These are phyloP conservation scores for Hirundichthys speculiger DNA, from an alignment of 2,113 vertebrate species.

Conservation along the genomic window DNA sequence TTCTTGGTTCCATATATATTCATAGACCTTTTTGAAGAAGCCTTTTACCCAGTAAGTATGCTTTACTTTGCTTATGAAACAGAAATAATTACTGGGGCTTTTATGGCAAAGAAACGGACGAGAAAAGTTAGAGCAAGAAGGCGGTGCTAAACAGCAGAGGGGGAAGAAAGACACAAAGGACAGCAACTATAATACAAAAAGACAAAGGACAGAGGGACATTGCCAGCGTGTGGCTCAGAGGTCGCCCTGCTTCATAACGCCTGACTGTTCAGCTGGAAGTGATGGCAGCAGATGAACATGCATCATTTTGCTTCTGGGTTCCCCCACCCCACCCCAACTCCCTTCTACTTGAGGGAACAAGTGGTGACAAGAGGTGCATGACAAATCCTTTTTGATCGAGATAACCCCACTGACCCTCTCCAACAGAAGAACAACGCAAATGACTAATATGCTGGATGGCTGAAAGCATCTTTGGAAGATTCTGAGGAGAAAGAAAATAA, in stretches of 20 bases:
- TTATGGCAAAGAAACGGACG: slow-evolving; percentile 1
- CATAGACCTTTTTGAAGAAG: slow-evolving; percentile 16
- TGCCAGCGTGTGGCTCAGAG: slow-evolving; percentile 62
- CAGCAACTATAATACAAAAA: slow-evolving; percentile 56
- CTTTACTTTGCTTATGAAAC: slow-evolving; percentile 23
- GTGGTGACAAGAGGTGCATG: slow-evolving; percentile 55
- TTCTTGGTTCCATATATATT: slow-evolving; percentile 41
- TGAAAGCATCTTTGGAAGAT: slow-evolving; percentile 30
- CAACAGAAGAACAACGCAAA: slow-evolving; percentile 33
- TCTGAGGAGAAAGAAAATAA: slow-evolving; percentile 8
- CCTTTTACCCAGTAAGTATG: slow-evolving; percentile 19
- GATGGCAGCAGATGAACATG: slow-evolving; percentile 57
- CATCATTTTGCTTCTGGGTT: slow-evolving; percentile 57
- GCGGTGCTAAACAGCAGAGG: slow-evolving; percentile 20
- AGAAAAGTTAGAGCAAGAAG: slow-evolving; percentile 15
- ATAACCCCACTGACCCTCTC: slow-evolving; percentile 37
- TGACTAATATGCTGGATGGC: slow-evolving; percentile 28
- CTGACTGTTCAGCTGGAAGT: slow-evolving; percentile 65
- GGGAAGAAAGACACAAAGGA: slow-evolving; percentile 20
- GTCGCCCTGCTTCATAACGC: slow-evolving; percentile 54
- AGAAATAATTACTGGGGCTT: not conserved
- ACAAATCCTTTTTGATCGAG: slow-evolving; percentile 53
- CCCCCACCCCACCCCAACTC: no score
- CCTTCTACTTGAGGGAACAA: slow-evolving; percentile 48
- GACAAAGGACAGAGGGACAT: slow-evolving; percentile 73